Percentiles rank a stretch among this genome's conserved stretches.
Evolutionary conservation across 2,113 vertebrate genomes (phyloP).

Genomic region (Heptranchias perlo): DNA sequence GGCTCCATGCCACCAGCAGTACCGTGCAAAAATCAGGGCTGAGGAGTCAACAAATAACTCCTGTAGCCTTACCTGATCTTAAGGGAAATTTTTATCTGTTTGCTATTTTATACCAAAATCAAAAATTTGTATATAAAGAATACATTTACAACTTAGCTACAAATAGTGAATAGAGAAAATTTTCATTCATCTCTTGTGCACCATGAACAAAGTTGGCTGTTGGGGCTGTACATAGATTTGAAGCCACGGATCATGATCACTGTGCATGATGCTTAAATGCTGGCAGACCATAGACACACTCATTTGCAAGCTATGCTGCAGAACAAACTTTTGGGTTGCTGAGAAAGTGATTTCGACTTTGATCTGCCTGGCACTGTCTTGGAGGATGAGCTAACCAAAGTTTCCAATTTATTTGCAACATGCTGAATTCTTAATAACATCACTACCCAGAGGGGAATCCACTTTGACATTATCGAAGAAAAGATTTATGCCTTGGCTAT

Average conservation of each 20-base stretch:
- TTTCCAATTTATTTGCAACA: background rate
- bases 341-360: background rate
- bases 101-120: background rate
- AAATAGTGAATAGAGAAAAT: background rate
- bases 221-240: background rate
- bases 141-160: background rate
- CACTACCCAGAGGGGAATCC: background rate
- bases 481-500: conserved; percentile 3
- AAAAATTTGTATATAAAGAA: background rate
- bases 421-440: background rate
- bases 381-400: background rate
- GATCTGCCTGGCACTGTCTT: background rate
- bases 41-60: background rate
- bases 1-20: no score
- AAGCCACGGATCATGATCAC: no score
- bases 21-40: no score
- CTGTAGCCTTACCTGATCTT: background rate
- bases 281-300: background rate
- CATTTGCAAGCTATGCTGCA: background rate
- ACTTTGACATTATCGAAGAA: conserved; percentile 17
- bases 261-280: background rate
- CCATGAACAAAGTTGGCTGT: background rate
- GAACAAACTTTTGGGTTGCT: background rate
- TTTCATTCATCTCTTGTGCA: background rate
- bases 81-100: background rate